Evolutionary conservation across 2,113 vertebrate genomes (phyloP).

Genomic region (Neodon shergylaensis): DNA sequence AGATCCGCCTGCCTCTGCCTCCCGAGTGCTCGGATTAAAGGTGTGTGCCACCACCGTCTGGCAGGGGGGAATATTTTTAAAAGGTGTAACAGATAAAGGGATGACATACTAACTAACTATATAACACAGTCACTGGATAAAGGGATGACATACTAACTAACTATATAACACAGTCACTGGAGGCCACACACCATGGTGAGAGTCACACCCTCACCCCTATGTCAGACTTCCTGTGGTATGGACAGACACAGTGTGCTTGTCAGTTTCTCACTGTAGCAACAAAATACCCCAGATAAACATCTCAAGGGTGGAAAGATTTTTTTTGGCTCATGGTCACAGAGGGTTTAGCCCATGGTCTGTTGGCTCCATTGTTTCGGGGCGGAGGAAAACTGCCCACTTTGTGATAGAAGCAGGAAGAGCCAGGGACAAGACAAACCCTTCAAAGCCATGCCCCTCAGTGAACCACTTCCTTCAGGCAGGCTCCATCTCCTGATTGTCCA

Average conservation of each 20-base stretch:
- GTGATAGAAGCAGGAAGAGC: background rate
- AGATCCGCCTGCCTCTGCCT: no score
- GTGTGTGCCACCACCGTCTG: no score
- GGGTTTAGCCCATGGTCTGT: background rate
- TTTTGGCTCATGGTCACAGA: background rate
- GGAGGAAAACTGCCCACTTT: background rate
- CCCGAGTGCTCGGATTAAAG: no score
- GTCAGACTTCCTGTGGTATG: background rate
- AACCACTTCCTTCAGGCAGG: background rate
- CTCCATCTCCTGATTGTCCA: background rate
- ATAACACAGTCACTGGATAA: background rate
- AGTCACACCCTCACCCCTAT: background rate
- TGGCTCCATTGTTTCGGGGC: background rate
- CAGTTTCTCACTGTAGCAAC: background rate
- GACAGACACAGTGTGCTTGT: background rate
- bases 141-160: background rate
- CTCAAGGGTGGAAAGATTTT: no score
- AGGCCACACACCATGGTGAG: background rate
- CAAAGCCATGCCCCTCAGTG: background rate
- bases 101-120: background rate
- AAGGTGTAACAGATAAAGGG: background rate
- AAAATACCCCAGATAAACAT: background rate
- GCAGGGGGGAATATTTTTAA: background rate
- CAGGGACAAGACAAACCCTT: background rate
- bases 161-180: background rate